These are phyloP conservation scores for Tinamus guttatus DNA, from an alignment of 2,113 vertebrate species.

Conservation along the genomic window DNA sequence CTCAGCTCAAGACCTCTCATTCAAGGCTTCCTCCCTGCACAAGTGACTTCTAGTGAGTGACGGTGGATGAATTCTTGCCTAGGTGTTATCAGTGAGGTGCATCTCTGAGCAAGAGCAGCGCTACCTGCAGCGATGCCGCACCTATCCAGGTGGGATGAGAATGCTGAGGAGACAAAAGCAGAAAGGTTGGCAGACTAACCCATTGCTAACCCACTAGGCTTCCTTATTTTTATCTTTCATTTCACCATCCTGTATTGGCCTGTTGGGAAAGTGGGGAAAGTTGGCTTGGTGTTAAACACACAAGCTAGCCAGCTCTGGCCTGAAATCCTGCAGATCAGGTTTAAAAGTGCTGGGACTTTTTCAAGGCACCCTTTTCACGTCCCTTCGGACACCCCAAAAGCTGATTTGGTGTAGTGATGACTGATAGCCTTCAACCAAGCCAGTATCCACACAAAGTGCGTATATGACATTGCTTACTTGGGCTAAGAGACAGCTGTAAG, in stretches of 20 bases:
- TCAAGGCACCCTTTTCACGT: neutral
- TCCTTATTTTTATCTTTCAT: neutral
- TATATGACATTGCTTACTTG: neutral
- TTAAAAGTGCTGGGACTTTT: neutral
- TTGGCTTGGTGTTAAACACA: neutral
- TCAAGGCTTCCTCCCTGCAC: neutral
- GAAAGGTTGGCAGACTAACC: neutral
- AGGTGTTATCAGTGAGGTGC: neutral
- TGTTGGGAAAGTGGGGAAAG: neutral
- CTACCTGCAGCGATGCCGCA: neutral
- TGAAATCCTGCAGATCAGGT: neutral
- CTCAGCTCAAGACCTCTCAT: neutral
- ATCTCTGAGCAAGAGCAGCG: neutral
- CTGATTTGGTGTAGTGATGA: neutral
- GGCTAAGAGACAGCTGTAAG: neutral
- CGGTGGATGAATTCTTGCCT: neutral
- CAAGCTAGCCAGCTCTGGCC: neutral
- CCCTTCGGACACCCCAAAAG: neutral
- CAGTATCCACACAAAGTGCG: rapidly evolving
- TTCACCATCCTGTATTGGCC: neutral
- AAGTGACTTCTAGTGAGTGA: neutral
- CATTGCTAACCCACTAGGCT: neutral
- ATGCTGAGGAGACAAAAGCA: neutral
- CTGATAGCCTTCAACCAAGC: neutral
- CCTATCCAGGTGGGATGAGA: neutral